Evolutionary conservation across 2,113 vertebrate species (phyloP).

Genomic region (Pteruthius melanotis): DNA sequence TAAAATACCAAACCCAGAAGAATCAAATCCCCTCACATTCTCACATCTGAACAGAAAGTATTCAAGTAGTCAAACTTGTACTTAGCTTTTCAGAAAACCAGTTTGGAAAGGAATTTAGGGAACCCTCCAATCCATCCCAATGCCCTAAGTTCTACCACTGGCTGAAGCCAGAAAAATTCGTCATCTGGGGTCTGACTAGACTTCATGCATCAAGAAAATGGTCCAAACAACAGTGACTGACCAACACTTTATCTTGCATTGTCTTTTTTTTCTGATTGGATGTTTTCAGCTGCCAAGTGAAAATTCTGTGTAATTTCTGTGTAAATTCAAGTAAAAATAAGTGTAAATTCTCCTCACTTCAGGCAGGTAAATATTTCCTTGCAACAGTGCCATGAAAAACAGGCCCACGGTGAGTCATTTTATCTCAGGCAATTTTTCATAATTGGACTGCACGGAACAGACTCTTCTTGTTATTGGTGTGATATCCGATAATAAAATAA

Average conservation of each 20-base stretch:
- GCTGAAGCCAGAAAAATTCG: neutral
- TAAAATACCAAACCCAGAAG: neutral
- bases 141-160: neutral
- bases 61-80: neutral
- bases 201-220: neutral
- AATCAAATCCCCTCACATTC: neutral
- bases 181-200: neutral
- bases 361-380: slow-evolving; percentile 24
- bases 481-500: slow-evolving; percentile 56
- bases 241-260: neutral
- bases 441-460: slow-evolving; percentile 50
- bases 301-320: too few relatives aligned
- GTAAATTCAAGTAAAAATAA: too few relatives aligned
- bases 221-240: neutral
- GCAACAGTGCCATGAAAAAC: slow-evolving; percentile 2
- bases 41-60: neutral
- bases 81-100: neutral
- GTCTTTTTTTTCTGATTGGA: neutral
- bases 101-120: neutral
- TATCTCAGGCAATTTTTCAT: slow-evolving; percentile 49
- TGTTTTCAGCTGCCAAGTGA: neutral
- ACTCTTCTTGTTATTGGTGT: slow-evolving; percentile 30
- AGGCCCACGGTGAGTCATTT: slow-evolving; percentile 37
- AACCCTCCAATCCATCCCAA: neutral
- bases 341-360: neutral